phyloP scores from a whole-genome alignment of 2,113 vertebrate genomes.

The Bujurquina vittata region DNA sequence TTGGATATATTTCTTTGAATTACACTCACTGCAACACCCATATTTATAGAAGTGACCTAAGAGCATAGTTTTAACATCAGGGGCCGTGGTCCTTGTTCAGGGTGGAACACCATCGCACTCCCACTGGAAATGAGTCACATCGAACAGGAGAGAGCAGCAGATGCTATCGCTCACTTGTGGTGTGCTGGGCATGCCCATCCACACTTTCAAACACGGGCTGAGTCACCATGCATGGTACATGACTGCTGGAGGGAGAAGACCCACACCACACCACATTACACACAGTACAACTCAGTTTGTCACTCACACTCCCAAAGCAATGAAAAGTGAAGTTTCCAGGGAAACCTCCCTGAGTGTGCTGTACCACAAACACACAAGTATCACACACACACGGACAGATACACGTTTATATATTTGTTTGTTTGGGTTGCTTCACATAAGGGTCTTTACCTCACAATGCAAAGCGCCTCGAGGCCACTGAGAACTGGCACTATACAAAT shows the following conservation, averaged over 20 bases:
- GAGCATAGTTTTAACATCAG: conserved; percentile 7
- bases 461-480: too few species aligned
- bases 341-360: not conserved
- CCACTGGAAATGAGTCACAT: conserved; percentile 62
- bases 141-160: conserved; percentile 63
- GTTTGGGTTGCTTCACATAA: not conserved
- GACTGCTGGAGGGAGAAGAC: conserved; percentile 22
- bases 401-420: not conserved
- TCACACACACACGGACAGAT: not conserved
- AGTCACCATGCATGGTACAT: conserved; percentile 43
- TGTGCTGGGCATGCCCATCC: conserved; percentile 20
- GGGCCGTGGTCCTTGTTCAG: not conserved
- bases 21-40: conserved; percentile 16
- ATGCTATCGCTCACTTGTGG: conserved; percentile 23
- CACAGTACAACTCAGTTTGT: conserved; percentile 46
- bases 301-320: conserved; percentile 55
- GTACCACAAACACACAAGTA: not conserved
- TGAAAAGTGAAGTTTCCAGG: not conserved
- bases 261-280: not conserved
- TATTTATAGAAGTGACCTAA: not conserved
- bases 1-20: conserved; percentile 19
- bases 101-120: conserved; percentile 27
- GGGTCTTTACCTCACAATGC: too few species aligned
- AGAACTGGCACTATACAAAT: too few species aligned
- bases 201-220: conserved; percentile 46